Base-by-base conservation (phyloP, 2,888 invertebrate genomes). In the Odontothrips loti region DNA sequence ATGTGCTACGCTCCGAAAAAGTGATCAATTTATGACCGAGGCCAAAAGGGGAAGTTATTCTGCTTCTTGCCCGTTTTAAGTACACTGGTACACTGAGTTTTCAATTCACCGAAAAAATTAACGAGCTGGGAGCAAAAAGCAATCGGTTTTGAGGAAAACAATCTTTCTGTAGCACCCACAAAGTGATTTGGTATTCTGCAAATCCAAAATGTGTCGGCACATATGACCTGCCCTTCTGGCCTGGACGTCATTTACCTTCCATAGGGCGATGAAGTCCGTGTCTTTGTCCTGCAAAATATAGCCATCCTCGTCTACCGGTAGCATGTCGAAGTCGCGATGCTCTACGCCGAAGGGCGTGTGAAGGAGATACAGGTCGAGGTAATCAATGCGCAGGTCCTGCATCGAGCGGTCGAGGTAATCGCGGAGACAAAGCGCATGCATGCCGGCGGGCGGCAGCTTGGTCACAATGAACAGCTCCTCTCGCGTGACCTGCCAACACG, bases 391-490 rank as follows among this genome's bases (percentile, higher is more conserved):
- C 34, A 96, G 88, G 85, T 91, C 90, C 20, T 89, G 87, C 82
- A 94, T 87, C 0, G 95, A 94, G 79, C 89, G 89, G 83, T 90
- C 90, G 82, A 95, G 89, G 85, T 89, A 93, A 82, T 91, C 90
- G 84, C 90, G 89, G 12, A 94, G 92, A 63, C 89, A 87, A 79
- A 90, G 90, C 0, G 93, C 90, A 0, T 90, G 89, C 85, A 91
- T 91, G 29, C 91, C 93, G 89, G 84, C 34, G 23, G 68, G 68
- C 23, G 68, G 80, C 84, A 96, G 89, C 88, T 96, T 96, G 15
- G 96, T 95, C 20, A 93, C 93, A 79, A 96, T 89, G 86, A 95
- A 96, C 0, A 96, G 87, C 80, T 96, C 94, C 84, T 94, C 93
- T 84, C 96, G 90, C 84, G 90, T 92, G 0, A 91, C 85, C 68